Evolutionary conservation across 2,888 invertebrate species (phyloP), one percentile per base, ranked within the genome.

Genomic region (Clusia tigrina): DNA sequence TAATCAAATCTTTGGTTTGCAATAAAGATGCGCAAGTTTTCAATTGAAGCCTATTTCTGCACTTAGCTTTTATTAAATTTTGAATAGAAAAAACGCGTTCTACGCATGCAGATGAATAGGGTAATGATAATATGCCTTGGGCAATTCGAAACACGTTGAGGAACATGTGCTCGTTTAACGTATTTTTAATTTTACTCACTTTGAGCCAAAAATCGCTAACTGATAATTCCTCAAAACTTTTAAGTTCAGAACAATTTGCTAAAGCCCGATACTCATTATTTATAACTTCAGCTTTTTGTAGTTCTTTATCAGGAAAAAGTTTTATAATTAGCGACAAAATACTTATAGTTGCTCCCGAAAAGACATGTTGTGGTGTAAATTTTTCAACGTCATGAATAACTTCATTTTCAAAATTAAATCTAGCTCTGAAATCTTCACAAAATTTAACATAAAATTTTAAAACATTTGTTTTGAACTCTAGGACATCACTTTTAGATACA

Each of bases 11-110:
- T 24, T 54, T 60, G n/a, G 57, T 25, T 25, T 64, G 64, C 23
- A 65, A 60, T 20, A 65, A 32, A 17, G 61, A 25, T 1, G 64
- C 58, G 54, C 56, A 57, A 9, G 58, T 32, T 61, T 61, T 18
- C 20, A 48, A 17, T 5, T 5, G n/a, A 10, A 48, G 20, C 20
- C n/a, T 48, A 15, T 48, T 48, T 48, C 64, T 17, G 38, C 64
- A 64, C 37, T 64, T 61, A 12, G 56, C 48, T 58, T 64, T 64
- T 25, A 57, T 64, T 26, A 64, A 37, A 60, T 60, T 65, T 32
- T 62, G 58, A 6, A 37, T 18, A 1, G 62, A 61, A 54, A 65
- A 65, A 37, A 62, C 55, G 37, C 61, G n/a, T 51, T 65, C 62
- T 17, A 48, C 48, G 20, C 48, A 17, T n/a, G 48, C 5, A 10